Evolutionary conservation across 37 sponge, comb jelly and placozoan species (phyloP).

Genomic region (Halichondria panicea): DNA sequence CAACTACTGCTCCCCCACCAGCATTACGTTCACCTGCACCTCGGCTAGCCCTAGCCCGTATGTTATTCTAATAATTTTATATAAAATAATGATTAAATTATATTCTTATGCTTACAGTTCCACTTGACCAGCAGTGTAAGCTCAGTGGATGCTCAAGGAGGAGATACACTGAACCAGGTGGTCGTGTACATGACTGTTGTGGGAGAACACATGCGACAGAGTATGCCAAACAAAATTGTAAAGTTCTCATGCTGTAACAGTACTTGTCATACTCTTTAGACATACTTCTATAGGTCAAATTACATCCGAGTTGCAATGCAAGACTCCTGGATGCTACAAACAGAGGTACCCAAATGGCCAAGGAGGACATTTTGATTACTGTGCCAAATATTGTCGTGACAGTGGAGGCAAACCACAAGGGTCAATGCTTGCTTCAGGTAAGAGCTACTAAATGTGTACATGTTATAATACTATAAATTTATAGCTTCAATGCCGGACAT

Average conservation of each 20-base stretch:
- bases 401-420: background rate
- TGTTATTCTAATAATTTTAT: too few species aligned
- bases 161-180: conserved; percentile 1
- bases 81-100: too few species aligned
- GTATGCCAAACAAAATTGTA: background rate
- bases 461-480: too few species aligned
- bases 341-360: background rate
- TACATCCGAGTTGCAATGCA: conserved; percentile 5
- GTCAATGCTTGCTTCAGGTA: background rate
- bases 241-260: too few species aligned
- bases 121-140: background rate
- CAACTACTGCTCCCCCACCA: too few species aligned
- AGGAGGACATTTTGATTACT: conserved; percentile 36
- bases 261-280: too few species aligned
- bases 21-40: too few species aligned
- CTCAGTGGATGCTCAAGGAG: background rate
- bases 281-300: background rate
- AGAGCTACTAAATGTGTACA: too few species aligned
- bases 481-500: too few species aligned
- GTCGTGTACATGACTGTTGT: conserved; percentile 36
- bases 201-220: conserved; percentile 32
- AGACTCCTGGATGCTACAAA: conserved; percentile 2
- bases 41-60: too few species aligned
- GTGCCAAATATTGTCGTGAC: conserved; percentile 25
- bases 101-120: too few species aligned